These are phyloP conservation scores for Triplophysa dalaica DNA, from an alignment of 2,113 vertebrate species.

Conservation along the genomic window DNA sequence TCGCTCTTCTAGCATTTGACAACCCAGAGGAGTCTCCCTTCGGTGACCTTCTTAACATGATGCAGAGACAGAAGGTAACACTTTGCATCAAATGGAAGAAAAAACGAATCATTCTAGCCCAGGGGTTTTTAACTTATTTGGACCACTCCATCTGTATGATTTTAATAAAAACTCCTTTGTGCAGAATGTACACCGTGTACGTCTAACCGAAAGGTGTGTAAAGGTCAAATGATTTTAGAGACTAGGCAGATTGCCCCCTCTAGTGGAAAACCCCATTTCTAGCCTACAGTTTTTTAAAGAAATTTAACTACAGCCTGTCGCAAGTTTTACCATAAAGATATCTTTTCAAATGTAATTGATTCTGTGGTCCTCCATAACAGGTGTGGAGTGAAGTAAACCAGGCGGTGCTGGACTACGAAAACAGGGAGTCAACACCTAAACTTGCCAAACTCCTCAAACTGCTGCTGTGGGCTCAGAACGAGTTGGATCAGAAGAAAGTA, in stretches of 20 bases:
- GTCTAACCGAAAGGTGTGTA: too few relatives aligned
- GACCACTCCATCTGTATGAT: too few relatives aligned
- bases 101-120: not conserved
- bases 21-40: constrained; percentile 96
- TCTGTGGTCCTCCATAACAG: constrained; percentile 62
- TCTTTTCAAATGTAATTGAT: not conserved
- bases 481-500: constrained; percentile 99
- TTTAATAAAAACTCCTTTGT: too few relatives aligned
- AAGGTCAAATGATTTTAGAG: too few relatives aligned
- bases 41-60: constrained; percentile 95
- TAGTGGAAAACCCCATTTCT: too few relatives aligned
- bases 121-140: too few relatives aligned
- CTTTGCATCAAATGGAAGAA: not conserved
- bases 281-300: too few relatives aligned
- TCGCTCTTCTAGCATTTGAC: constrained; percentile 93
- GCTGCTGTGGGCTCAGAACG: constrained; percentile 98
- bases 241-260: too few relatives aligned
- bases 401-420: constrained; percentile 91
- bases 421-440: constrained; percentile 95
- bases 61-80: constrained; percentile 95
- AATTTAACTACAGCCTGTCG: too few relatives aligned
- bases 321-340: not conserved
- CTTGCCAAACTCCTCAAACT: constrained; percentile 96
- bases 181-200: too few relatives aligned
- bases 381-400: constrained; percentile 99